Evolutionary conservation across 2,888 invertebrate species (phyloP).

Genomic region (Caenorhabditis panamensis): DNA sequence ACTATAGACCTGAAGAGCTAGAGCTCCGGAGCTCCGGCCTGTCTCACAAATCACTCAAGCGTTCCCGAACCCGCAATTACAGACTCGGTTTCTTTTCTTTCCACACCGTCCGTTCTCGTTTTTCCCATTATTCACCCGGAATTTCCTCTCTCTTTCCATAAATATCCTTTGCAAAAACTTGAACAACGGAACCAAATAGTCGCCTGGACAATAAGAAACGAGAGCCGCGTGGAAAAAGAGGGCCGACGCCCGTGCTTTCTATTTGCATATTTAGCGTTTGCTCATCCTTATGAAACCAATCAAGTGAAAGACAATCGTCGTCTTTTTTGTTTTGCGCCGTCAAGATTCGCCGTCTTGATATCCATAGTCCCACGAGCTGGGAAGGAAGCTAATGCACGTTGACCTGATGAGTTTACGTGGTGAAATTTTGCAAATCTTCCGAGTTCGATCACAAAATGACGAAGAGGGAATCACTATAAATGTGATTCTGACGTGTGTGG

Average conservation of each 20-base stretch:
- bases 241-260: slow-evolving; percentile 48
- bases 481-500: slow-evolving; percentile 9
- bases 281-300: slow-evolving; percentile 60
- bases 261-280: slow-evolving; percentile 60
- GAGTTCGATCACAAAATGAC: not conserved
- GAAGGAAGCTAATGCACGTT: not conserved
- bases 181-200: slow-evolving; percentile 35
- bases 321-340: slow-evolving; percentile 36
- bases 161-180: slow-evolving; percentile 24
- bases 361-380: not conserved
- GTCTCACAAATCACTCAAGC: slow-evolving; percentile 60
- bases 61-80: slow-evolving; percentile 56
- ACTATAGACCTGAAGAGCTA: slow-evolving; percentile 7
- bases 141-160: not conserved
- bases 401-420: not conserved
- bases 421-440: not conserved
- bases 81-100: slow-evolving; percentile 32
- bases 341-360: slow-evolving; percentile 34
- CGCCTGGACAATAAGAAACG: slow-evolving; percentile 25
- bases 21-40: not conserved
- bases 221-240: slow-evolving; percentile 57
- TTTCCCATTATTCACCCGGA: not conserved
- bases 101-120: slow-evolving; percentile 7
- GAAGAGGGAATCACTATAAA: not conserved
- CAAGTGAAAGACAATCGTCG: slow-evolving; percentile 59